A percentile compares a stretch with the other conserved stretches of the same genome.
phyloP scores from a whole-genome alignment of 2,113 vertebrate genomes.

The Tiliqua scincoides region DNA sequence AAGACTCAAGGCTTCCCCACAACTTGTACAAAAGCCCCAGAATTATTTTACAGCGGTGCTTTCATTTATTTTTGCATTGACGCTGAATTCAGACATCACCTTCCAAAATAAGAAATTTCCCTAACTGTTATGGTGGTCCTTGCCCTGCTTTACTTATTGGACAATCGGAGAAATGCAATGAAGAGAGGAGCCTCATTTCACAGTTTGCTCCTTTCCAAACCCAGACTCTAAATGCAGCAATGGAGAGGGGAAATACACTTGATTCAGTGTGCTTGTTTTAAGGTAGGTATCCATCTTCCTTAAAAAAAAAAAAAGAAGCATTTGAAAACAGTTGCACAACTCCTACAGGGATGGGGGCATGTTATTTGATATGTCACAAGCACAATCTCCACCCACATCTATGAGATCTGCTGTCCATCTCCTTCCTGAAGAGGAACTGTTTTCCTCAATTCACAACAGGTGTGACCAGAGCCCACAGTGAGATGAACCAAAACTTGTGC shows the following conservation, averaged over 20 bases:
- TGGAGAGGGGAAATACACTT: not conserved
- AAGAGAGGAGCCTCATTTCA: not conserved
- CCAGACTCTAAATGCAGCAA: not conserved
- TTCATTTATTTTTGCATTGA: not conserved
- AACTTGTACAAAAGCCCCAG: not conserved
- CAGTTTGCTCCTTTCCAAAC: not conserved
- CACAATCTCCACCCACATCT: too few relatives aligned
- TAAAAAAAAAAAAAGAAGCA: not conserved
- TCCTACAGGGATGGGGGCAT: not conserved
- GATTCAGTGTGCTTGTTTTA: too few relatives aligned
- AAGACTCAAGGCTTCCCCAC: not conserved
- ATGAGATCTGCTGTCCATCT: not conserved
- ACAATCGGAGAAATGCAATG: not conserved
- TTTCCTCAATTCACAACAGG: not conserved
- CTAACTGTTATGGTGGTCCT: not conserved
- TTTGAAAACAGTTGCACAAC: too few relatives aligned
- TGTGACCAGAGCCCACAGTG: not conserved
- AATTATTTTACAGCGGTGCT: too few relatives aligned
- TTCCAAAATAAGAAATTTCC: not conserved
- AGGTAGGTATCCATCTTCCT: too few relatives aligned
- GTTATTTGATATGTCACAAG: not conserved
- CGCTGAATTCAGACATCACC: not conserved
- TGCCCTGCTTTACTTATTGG: not conserved
- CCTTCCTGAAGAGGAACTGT: not conserved
- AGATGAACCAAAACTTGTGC: not conserved